Conservation (phyloP, 2,888 invertebrate species). For the Zaprionus obscuricornis region DNA sequence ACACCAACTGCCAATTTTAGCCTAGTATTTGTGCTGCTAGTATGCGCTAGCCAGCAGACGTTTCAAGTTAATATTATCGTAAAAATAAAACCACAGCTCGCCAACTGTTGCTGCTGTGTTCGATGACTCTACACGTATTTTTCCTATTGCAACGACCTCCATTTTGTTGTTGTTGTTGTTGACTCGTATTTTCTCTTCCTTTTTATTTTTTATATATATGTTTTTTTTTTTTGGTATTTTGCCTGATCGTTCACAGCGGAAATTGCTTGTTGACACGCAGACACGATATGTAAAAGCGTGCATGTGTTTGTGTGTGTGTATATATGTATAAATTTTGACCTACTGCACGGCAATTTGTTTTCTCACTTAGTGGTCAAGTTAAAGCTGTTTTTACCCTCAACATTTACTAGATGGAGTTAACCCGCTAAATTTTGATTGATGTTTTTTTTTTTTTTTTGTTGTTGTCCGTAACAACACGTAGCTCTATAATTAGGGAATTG, state of each 20-base stretch:
- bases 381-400: slow-evolving; percentile 17
- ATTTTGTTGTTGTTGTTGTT: slow-evolving; percentile 25
- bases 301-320: slow-evolving; percentile 4
- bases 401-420: background rate
- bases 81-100: slow-evolving; percentile 55
- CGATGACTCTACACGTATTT: slow-evolving; percentile 8
- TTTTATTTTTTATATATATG: slow-evolving; percentile 21
- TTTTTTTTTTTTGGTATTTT: slow-evolving; percentile 26
- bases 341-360: slow-evolving; percentile 66
- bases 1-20: background rate
- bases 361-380: slow-evolving; percentile 50
- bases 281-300: slow-evolving; percentile 14
- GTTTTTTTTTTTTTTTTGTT: no score
- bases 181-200: no score
- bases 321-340: slow-evolving; percentile 44
- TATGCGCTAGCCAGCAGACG: slow-evolving; percentile 18
- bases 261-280: slow-evolving; percentile 77
- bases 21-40: background rate
- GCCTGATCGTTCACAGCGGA: slow-evolving; percentile 55
- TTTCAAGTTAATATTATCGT: slow-evolving; percentile 68
- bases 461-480: slow-evolving; percentile 35
- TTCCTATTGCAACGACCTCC: slow-evolving; percentile 39
- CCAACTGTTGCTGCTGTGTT: slow-evolving; percentile 64
- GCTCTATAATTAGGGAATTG: slow-evolving; percentile 48
- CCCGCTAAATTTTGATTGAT: slow-evolving; percentile 63